Conservation (phyloP, 2,888 invertebrate genomes). For the Athrips mouffetella region DNA sequence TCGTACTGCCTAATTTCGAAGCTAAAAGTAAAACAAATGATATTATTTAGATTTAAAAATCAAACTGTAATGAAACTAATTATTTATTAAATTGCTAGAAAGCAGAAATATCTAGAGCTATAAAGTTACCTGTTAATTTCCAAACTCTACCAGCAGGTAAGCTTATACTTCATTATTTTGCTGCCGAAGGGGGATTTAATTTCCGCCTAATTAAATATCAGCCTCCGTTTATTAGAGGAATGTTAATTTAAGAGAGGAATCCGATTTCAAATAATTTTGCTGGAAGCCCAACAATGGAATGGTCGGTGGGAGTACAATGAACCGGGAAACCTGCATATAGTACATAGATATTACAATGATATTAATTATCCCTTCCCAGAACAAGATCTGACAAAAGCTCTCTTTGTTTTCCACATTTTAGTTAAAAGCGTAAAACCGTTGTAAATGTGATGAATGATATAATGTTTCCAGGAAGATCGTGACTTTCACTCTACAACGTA, state of each 20-base stretch:
- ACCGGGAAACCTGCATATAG: no score
- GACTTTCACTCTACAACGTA: no score
- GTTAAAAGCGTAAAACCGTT: no score
- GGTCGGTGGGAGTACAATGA: background rate
- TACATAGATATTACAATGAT: no score
- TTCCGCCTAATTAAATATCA: constrained; percentile 21
- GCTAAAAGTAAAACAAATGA: background rate
- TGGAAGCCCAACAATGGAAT: constrained; percentile 8
- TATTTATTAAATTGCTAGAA: background rate
- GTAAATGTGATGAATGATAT: no score
- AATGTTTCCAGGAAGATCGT: no score
- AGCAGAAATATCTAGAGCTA: background rate
- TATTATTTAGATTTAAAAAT: background rate
- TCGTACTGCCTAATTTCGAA: no score
- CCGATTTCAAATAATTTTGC: constrained; percentile 40
- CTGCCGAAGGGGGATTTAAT: constrained; percentile 17
- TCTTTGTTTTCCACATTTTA: no score
- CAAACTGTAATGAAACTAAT: background rate
- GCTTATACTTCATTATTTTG: constrained; percentile 16
- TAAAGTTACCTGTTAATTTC: background rate
- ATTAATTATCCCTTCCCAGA: no score
- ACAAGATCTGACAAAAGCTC: no score
- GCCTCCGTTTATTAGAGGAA: constrained; percentile 20
- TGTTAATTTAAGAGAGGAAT: constrained; percentile 33
- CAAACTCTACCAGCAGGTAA: constrained; percentile 1